phyloP scores from a whole-genome alignment of 2,113 vertebrate genomes.

The Circaetus gallicus region DNA sequence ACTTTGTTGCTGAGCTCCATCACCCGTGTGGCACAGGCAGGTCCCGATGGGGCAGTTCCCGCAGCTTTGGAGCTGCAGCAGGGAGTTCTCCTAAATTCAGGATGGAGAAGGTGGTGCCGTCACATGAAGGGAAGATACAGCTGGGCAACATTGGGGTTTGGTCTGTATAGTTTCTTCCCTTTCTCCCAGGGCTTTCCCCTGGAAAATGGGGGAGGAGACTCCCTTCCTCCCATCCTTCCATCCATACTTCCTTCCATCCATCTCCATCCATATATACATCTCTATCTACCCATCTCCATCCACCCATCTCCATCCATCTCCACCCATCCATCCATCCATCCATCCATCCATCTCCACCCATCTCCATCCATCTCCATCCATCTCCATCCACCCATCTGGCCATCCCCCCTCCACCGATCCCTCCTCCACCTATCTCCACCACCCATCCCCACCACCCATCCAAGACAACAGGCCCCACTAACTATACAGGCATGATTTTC shows the following conservation, averaged over 20 bases:
- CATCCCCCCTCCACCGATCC: neutral
- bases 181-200: neutral
- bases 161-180: neutral
- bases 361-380: neutral
- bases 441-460: neutral
- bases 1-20: neutral
- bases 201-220: neutral
- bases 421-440: neutral
- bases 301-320: neutral
- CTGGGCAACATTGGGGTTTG: neutral
- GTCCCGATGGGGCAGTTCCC: neutral
- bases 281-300: neutral
- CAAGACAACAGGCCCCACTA: neutral
- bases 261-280: neutral
- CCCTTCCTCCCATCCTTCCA: neutral
- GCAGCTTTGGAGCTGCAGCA: neutral
- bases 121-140: rapidly evolving
- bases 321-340: neutral
- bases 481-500: neutral
- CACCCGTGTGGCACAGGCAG: rapidly evolving
- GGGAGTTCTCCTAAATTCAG: neutral
- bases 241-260: neutral
- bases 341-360: neutral
- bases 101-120: neutral
- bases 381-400: neutral